These are phyloP conservation scores for Hypothenemus hampei DNA, from an alignment of 1,140 invertebrate species.

Conservation along the genomic window DNA sequence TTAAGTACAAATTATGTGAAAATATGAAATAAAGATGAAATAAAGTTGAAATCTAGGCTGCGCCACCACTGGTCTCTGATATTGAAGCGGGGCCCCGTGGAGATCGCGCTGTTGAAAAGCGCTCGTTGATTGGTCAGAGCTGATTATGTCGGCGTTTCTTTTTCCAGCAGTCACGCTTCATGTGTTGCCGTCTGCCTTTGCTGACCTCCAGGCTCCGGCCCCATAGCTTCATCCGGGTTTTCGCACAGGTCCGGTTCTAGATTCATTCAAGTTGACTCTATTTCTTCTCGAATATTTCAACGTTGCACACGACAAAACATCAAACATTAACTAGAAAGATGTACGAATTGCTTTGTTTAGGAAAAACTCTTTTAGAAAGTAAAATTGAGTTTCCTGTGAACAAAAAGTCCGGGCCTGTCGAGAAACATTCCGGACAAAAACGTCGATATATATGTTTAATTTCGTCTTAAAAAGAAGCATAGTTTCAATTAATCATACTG, in stretches of 20 bases:
- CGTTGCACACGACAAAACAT: neutral
- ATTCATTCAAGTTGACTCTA: neutral
- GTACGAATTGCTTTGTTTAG: too few relatives aligned
- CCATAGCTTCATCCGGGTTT: constrained; percentile 28
- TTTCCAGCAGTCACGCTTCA: constrained; percentile 34
- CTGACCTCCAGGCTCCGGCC: constrained; percentile 24
- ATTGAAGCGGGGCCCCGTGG: constrained; percentile 19
- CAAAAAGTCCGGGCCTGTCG: constrained; percentile 2
- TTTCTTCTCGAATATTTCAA: neutral
- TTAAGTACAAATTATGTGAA: too few relatives aligned
- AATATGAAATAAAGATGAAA: too few relatives aligned
- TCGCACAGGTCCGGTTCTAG: constrained; percentile 10
- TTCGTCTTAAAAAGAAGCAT: constrained; percentile 16
- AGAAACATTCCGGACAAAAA: constrained; percentile 16
- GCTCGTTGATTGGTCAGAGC: constrained; percentile 30
- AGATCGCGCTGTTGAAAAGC: constrained; percentile 32
- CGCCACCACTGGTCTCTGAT: constrained; percentile 14
- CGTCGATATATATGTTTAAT: constrained; percentile 13
- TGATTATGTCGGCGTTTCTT: constrained; percentile 35
- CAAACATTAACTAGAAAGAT: too few relatives aligned
- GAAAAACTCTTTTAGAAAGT: neutral
- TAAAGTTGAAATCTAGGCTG: neutral
- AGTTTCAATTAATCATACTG: constrained; percentile 23
- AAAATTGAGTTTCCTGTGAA: neutral
- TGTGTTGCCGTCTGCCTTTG: constrained; percentile 31